Percentiles rank a stretch among this genome's conserved stretches.
Conservation (phyloP, 2,888 invertebrate species). For the Selenia dentaria region DNA sequence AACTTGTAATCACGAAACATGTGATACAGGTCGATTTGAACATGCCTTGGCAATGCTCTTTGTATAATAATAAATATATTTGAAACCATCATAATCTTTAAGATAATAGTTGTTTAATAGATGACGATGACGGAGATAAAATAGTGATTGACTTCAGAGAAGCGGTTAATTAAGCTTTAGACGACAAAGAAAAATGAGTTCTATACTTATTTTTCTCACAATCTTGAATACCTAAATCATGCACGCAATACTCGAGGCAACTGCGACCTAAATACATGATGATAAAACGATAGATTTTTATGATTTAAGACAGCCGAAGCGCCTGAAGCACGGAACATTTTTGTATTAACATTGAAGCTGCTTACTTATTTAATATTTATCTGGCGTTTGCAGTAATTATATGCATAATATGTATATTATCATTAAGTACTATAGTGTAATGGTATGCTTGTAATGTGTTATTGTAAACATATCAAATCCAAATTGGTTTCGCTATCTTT, state of each 20-base stretch:
- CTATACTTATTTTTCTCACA: too few relatives aligned
- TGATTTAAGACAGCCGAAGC: conserved; percentile 36
- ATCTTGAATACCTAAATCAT: conserved; percentile 34
- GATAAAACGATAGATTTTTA: conserved; percentile 56
- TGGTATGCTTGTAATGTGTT: too few relatives aligned
- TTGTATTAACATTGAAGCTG: too few relatives aligned
- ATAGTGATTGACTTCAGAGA: conserved; percentile 32
- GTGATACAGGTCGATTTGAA: conserved; percentile 42
- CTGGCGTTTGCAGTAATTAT: too few relatives aligned
- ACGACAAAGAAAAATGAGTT: conserved; percentile 41
- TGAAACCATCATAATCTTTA: conserved; percentile 16
- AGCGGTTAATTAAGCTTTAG: conserved; percentile 33
- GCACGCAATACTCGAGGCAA: conserved; percentile 51
- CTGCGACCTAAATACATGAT: conserved; percentile 57
- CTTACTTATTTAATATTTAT: too few relatives aligned
- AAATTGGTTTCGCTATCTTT: too few relatives aligned
- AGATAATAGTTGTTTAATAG: conserved; percentile 18
- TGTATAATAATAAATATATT: conserved; percentile 36
- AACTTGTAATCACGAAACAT: conserved; percentile 44
- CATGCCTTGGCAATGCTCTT: conserved; percentile 47
- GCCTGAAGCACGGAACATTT: conserved; percentile 26
- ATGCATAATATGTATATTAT: too few relatives aligned
- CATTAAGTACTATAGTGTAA: too few relatives aligned
- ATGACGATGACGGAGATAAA: conserved; percentile 18
- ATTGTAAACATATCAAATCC: too few relatives aligned